phyloP scores from a whole-genome alignment of 2,888 invertebrate species.

The Cryptocheilus praepositus region DNA sequence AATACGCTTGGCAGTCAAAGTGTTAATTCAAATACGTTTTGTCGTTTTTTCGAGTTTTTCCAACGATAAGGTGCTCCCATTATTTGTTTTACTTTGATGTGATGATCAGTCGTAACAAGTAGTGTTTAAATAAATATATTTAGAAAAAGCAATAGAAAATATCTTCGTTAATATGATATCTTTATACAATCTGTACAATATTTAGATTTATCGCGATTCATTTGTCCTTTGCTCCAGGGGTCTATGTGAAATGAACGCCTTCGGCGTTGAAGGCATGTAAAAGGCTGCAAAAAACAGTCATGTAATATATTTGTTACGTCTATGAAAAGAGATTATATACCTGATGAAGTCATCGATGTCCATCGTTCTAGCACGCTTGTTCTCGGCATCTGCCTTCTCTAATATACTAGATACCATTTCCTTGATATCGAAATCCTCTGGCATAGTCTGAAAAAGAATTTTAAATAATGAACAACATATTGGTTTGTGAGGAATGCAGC shows the following conservation, averaged over 20 bases:
- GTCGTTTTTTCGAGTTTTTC: no score
- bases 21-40: no score
- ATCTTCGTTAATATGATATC: no score
- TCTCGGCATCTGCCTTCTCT: slow-evolving; percentile 80
- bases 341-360: slow-evolving; percentile 97
- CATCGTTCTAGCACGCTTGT: slow-evolving; percentile 93
- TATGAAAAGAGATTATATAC: slow-evolving; percentile 62
- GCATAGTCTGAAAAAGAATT: slow-evolving; percentile 79
- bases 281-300: slow-evolving; percentile 76
- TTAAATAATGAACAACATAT: neutral
- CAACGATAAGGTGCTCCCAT: no score
- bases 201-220: no score
- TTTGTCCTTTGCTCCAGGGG: slow-evolving; percentile 9
- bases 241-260: slow-evolving; percentile 93
- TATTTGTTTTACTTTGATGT: no score
- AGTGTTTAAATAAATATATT: no score
- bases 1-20: no score
- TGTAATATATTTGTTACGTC: no score
- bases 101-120: no score
- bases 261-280: slow-evolving; percentile 92
- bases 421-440: slow-evolving; percentile 89
- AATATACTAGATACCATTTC: slow-evolving; percentile 86
- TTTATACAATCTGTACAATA: no score
- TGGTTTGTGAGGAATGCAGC: neutral
- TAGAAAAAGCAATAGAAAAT: no score